Percentiles rank a stretch among this genome's conserved stretches.
Evolutionary conservation across 2,797 vertebrate species (phyloP).

Genomic region (Pseudochromis fuscus): DNA sequence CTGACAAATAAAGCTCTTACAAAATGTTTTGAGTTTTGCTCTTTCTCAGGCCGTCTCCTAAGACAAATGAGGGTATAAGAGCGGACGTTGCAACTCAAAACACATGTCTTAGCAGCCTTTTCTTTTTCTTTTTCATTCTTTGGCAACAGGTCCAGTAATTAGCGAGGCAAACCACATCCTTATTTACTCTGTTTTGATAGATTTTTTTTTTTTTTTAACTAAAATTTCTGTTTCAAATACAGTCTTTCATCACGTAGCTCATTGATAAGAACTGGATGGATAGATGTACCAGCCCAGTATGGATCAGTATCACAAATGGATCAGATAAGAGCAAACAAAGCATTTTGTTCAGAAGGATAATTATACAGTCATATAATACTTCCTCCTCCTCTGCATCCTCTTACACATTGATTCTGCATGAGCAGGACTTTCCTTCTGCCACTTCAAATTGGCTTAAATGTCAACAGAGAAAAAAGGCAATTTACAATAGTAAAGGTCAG

Average conservation of each 20-base stretch:
- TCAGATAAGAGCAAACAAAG: slow-evolving; percentile 80
- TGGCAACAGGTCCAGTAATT: slow-evolving; percentile 76
- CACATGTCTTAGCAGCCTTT: slow-evolving; percentile 68
- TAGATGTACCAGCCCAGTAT: slow-evolving; percentile 53
- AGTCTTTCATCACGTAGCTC: slow-evolving; percentile 68
- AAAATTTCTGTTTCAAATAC: slow-evolving; percentile 66
- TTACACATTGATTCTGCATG: slow-evolving; percentile 58
- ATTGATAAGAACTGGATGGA: slow-evolving; percentile 66
- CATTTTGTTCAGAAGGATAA: slow-evolving; percentile 70
- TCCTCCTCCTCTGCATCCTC: slow-evolving; percentile 68
- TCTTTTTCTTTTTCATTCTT: slow-evolving; percentile 60
- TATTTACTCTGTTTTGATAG: slow-evolving; percentile 70
- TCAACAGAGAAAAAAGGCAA: slow-evolving; percentile 42
- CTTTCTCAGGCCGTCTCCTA: slow-evolving; percentile 50
- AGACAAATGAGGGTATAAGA: slow-evolving; percentile 62
- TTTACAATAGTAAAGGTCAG: slow-evolving; percentile 59
- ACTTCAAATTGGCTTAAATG: slow-evolving; percentile 61
- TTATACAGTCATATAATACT: slow-evolving; percentile 78
- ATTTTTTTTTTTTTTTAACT: slow-evolving; percentile 49
- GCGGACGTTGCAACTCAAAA: slow-evolving; percentile 70
- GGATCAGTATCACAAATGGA: slow-evolving; percentile 74
- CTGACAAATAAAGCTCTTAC: slow-evolving; percentile 40
- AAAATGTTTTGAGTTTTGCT: slow-evolving; percentile 40
- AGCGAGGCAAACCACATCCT: slow-evolving; percentile 79
- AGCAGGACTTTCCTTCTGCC: slow-evolving; percentile 60